phyloP scores from a whole-genome alignment of 2,888 invertebrate species.

The Epinotia nisella region DNA sequence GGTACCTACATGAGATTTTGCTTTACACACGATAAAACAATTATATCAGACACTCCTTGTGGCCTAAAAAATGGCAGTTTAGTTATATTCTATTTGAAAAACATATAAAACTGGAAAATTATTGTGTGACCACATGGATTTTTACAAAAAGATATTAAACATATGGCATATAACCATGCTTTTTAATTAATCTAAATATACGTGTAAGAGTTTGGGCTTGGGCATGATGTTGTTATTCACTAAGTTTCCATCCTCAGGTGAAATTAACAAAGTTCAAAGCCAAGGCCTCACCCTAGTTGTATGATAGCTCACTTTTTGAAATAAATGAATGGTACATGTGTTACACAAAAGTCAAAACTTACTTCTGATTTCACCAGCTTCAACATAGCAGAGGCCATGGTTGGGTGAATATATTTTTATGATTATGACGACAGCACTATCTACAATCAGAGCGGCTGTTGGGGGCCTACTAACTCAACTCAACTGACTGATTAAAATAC shows the following conservation, averaged over 20 bases:
- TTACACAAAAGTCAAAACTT: too few relatives aligned
- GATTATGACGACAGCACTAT: conserved; percentile 46
- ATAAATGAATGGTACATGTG: too few relatives aligned
- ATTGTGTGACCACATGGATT: neutral
- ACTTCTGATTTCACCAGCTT: conserved; percentile 78
- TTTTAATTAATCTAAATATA: neutral
- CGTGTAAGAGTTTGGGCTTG: neutral
- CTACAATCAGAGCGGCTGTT: conserved; percentile 56
- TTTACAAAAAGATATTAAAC: neutral
- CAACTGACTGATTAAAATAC: conserved; percentile 74
- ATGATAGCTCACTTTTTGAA: conserved; percentile 17
- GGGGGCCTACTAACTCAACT: conserved; percentile 52
- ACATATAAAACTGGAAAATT: neutral
- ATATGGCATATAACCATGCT: conserved; percentile 16
- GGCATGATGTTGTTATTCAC: neutral
- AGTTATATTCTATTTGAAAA: neutral
- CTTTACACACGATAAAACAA: too few relatives aligned
- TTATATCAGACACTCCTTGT: too few relatives aligned
- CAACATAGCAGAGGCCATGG: conserved; percentile 75
- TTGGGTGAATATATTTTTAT: conserved; percentile 39
- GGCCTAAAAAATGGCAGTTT: neutral
- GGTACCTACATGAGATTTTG: too few relatives aligned
- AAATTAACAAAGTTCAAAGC: conserved; percentile 25
- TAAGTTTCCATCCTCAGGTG: conserved; percentile 4
- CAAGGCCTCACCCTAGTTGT: conserved; percentile 11